Percentiles rank a stretch among this genome's conserved stretches.
Conservation (phyloP, 2,797 vertebrate genomes). For the Helarctos malayanus region DNA sequence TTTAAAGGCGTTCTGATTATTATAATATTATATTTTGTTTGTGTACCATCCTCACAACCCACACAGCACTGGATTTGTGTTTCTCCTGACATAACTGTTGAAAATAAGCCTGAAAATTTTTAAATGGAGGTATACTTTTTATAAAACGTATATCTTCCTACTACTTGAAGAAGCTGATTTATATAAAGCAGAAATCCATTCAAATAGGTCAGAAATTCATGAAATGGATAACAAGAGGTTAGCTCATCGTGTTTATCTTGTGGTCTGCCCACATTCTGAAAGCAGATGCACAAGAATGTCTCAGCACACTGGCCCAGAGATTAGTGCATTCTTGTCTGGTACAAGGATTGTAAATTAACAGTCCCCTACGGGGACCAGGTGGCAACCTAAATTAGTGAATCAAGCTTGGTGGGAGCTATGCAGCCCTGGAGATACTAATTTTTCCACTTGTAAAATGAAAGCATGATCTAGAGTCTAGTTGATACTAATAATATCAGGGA, state of each 20-base stretch:
- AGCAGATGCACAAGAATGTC: not conserved
- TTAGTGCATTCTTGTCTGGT: not conserved
- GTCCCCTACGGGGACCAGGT: not conserved
- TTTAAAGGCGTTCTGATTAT: not conserved
- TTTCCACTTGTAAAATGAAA: conserved; percentile 2
- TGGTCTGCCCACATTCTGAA: not conserved
- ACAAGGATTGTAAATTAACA: not conserved
- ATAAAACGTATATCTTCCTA: not conserved
- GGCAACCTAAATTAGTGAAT: not conserved
- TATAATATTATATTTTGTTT: not conserved
- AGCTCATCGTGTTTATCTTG: not conserved
- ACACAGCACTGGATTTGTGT: not conserved
- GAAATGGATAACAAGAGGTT: not conserved
- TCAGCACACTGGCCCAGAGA: not conserved
- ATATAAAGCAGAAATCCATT: conserved; percentile 7
- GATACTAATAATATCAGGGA: not conserved
- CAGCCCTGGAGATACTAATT: not conserved
- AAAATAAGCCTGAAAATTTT: conserved; percentile 37
- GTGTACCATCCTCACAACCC: not conserved
- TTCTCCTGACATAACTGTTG: conserved; percentile 6
- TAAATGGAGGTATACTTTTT: not conserved
- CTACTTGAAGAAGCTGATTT: not conserved
- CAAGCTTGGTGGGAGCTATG: not conserved
- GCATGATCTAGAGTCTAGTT: not conserved
- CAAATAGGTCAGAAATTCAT: conserved; percentile 5